Conservation (phyloP, 2,888 invertebrate genomes). For the Hyles lineata region DNA sequence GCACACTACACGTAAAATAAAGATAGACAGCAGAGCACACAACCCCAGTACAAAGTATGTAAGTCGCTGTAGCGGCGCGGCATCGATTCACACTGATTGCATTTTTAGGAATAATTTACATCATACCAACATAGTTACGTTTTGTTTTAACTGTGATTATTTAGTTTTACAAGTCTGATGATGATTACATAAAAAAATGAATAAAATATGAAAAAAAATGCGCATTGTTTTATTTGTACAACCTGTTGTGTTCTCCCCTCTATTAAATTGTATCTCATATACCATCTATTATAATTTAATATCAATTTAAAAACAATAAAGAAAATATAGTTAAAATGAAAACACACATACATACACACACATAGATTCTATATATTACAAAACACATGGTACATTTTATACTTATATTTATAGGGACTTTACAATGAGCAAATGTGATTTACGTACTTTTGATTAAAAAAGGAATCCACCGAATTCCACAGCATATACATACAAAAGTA, state of each 20-base stretch:
- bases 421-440: too few species aligned
- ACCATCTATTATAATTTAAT: not conserved
- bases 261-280: not conserved
- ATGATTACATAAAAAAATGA: constrained; percentile 84
- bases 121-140: constrained; percentile 72
- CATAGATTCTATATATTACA: too few species aligned
- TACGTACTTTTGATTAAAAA: too few species aligned
- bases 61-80: constrained; percentile 23
- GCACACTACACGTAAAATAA: constrained; percentile 29
- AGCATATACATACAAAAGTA: not conserved
- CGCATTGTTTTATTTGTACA: constrained; percentile 52
- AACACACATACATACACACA: too few species aligned
- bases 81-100: constrained; percentile 12
- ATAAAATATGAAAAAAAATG: constrained; percentile 77
- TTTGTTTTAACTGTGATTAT: constrained; percentile 86
- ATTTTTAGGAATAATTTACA: constrained; percentile 30
- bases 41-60: constrained; percentile 73
- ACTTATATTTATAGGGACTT: too few species aligned
- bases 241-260: not conserved
- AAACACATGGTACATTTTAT: too few species aligned
- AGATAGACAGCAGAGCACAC: constrained; percentile 75
- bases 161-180: constrained; percentile 86
- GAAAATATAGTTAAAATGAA: too few species aligned
- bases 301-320: too few species aligned
- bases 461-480: too few species aligned